phyloP scores from a whole-genome alignment of 2,797 vertebrate genomes.

The Onychomys torridus region DNA sequence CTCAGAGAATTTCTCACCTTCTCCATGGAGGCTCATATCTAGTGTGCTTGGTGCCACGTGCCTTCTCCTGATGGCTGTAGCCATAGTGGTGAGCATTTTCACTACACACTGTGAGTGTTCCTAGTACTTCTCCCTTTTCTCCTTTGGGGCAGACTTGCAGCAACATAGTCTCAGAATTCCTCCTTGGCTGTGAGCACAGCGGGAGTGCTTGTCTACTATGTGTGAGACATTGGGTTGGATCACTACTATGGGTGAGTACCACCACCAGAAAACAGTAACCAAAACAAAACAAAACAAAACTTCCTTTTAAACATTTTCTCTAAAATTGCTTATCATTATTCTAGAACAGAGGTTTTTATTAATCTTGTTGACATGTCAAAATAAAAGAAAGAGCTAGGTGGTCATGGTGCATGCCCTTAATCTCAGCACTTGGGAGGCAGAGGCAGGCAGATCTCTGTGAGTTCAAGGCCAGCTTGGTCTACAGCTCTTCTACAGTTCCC shows the following conservation, averaged over 20 bases:
- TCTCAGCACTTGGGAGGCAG: no score
- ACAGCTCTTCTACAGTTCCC: no score
- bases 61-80: background rate
- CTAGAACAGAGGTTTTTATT: background rate
- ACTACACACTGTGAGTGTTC: background rate
- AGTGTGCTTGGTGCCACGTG: background rate
- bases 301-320: background rate
- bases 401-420: no score
- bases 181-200: background rate
- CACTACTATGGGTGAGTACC: no score
- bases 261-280: background rate
- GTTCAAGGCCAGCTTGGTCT: no score
- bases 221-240: background rate
- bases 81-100: background rate
- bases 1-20: background rate
- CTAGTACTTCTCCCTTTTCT: background rate
- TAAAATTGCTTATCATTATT: background rate
- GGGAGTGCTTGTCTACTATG: background rate
- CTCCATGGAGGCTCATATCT: background rate
- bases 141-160: background rate
- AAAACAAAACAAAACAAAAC: no score
- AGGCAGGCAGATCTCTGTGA: no score
- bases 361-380: background rate
- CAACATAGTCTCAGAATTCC: background rate
- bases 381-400: background rate